phyloP scores from a whole-genome alignment of 2,113 vertebrate species.

The Gorsachius goisagi region DNA sequence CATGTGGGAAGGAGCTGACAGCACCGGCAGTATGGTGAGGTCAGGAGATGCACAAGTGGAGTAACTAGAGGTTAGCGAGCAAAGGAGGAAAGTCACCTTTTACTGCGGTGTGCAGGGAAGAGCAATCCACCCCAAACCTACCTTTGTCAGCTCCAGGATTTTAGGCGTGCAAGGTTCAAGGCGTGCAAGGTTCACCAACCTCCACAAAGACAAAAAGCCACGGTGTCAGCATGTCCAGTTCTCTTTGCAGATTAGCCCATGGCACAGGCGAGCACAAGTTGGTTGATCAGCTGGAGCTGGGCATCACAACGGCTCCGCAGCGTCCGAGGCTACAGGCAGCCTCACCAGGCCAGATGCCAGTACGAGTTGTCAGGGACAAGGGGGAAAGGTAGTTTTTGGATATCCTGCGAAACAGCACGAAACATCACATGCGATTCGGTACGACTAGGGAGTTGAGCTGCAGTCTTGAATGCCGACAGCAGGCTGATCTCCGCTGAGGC shows the following conservation, averaged over 20 bases:
- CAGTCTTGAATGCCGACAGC: fast-evolving
- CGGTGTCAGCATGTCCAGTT: not conserved
- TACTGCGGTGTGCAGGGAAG: not conserved
- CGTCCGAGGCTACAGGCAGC: not conserved
- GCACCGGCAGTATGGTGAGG: not conserved
- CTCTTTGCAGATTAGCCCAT: fast-evolving
- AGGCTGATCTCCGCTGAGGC: not conserved
- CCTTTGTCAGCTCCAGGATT: not conserved
- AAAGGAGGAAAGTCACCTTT: not conserved
- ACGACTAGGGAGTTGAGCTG: not conserved
- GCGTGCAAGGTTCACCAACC: not conserved
- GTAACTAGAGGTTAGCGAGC: not conserved
- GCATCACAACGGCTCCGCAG: not conserved
- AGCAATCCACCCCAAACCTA: not conserved
- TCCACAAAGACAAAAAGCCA: not conserved
- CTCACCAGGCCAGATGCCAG: not conserved
- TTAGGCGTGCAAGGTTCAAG: not conserved
- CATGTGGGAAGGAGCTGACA: fast-evolving
- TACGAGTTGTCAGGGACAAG: fast-evolving
- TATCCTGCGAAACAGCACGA: not conserved
- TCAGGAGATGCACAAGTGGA: not conserved
- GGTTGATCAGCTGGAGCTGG: not conserved
- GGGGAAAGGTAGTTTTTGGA: not conserved
- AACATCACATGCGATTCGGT: fast-evolving
- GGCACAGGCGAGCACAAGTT: not conserved